Base-by-base conservation (phyloP, 1,140 invertebrate species). In the Pollicipes pollicipes region DNA sequence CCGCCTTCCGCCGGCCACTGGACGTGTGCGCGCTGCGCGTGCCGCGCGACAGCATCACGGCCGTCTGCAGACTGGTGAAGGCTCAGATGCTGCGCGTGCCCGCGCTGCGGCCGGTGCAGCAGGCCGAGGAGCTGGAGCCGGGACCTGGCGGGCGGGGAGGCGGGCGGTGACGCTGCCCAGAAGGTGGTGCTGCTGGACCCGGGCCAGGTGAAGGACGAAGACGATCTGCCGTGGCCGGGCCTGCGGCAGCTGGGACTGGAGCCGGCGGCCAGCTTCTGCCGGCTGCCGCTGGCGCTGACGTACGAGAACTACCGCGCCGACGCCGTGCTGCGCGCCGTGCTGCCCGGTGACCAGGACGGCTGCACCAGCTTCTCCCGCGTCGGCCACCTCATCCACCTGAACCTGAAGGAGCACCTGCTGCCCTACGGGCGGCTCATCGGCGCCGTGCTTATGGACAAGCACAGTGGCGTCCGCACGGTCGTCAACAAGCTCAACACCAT, bases 341-440 rank as follows among this genome's bases (percentile, higher is more conserved):
- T 98, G 29, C 94, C 95, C 3, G 80, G 84, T 73, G 84, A 88
- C 70, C 79, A 88, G 72, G 86, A 89, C 72, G 83, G 85, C 66
- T 84, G 92, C 4, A 86, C 89, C 68, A 87, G 92, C 64, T 98
- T 87, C 77, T 93, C 91, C 26, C 83, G 86, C 77, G 85, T 97
- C 75, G 96, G 96, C 0, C 95, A 97, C 76, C 95, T 99, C 72
- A 83, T 96, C 71, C 96, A 99, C 79, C 77, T 98, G 16, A 99
- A 99, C 82, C 80, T 99, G 27, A 83, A 88, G 71, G 87, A 94
- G 70, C 85, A 91, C 78, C 81, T 91, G 45, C 75, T 90, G 63
- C 88, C 90, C 0, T 98, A 89, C 77, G 93, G 92, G 76, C 76
- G 83, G 63, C 73, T 97, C 0, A 97, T 98, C 76, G 95, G 93